Evolutionary conservation across 35 echinoderm and acorn worm genomes (phyloP).

Genomic region (Hemicentrotus pulcherrimus): DNA sequence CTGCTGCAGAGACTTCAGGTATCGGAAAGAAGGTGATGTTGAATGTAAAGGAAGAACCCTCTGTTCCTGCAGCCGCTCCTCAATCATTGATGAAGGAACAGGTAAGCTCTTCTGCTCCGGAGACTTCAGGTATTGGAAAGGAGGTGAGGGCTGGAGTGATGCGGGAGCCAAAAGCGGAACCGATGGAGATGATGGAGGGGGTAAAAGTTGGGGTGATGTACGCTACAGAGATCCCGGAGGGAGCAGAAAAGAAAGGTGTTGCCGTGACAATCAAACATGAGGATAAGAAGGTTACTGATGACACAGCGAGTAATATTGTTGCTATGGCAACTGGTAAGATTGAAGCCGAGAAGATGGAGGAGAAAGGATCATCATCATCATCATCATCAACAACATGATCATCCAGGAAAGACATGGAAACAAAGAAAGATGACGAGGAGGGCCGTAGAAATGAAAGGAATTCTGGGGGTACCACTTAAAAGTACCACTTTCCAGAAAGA

Average conservation of each 20-base stretch:
- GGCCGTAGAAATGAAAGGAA: not conserved
- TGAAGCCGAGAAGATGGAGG: not conserved
- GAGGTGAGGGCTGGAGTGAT: not conserved
- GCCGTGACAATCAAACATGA: not conserved
- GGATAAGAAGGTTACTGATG: not conserved
- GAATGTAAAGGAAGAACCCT: too few relatives aligned
- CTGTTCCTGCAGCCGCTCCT: not conserved
- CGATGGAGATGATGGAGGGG: not conserved
- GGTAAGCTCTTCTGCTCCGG: not conserved
- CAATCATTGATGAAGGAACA: not conserved
- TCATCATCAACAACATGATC: not conserved
- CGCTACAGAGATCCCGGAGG: not conserved
- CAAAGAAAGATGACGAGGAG: not conserved
- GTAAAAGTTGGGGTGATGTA: not conserved
- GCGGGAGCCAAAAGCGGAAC: not conserved
- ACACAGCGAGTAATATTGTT: not conserved
- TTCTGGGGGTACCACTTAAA: not conserved
- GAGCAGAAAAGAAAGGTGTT: not conserved
- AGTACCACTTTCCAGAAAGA: not conserved
- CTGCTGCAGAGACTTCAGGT: too few relatives aligned
- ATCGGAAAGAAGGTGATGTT: too few relatives aligned
- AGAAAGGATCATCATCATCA: not conserved
- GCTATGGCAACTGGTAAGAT: not conserved
- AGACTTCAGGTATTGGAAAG: not conserved
- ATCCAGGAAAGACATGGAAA: not conserved